Evolutionary conservation across 2,888 invertebrate genomes (phyloP).

Genomic region (Tetragnatha montana): DNA sequence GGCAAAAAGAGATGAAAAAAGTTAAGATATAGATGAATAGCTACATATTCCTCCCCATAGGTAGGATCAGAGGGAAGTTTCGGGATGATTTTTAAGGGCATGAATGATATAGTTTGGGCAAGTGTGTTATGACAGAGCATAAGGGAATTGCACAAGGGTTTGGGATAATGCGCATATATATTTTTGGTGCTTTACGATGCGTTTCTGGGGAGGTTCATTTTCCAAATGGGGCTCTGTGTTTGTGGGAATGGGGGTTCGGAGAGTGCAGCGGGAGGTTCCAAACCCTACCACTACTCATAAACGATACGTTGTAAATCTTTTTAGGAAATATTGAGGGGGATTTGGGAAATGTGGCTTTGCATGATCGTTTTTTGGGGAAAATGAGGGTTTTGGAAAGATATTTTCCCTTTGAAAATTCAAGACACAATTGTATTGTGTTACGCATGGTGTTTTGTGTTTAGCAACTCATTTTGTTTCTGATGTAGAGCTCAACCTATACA

Average conservation of each 20-base stretch:
- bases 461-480: too few species aligned
- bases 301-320: too few species aligned
- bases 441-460: too few species aligned
- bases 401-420: too few species aligned
- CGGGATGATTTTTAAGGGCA: constrained; percentile 43
- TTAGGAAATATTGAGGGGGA: too few species aligned
- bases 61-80: constrained; percentile 40
- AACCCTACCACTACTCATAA: too few species aligned
- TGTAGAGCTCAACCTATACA: too few species aligned
- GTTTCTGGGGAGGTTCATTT: constrained; percentile 37
- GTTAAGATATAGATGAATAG: constrained; percentile 48
- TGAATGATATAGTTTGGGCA: constrained; percentile 43
- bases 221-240: constrained; percentile 18
- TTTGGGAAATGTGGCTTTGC: too few species aligned
- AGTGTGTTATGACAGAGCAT: constrained; percentile 33
- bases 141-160: constrained; percentile 15
- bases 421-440: too few species aligned
- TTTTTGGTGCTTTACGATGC: constrained; percentile 10
- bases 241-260: constrained; percentile 1
- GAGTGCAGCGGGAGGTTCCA: too few species aligned
- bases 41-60: constrained; percentile 48
- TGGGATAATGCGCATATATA: not conserved
- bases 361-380: too few species aligned
- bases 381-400: too few species aligned
- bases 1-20: constrained; percentile 48